Percentiles rank a stretch among this genome's conserved stretches.
phyloP scores from a whole-genome alignment of 2,888 invertebrate genomes.

The Lordiphosa andalusiaca region DNA sequence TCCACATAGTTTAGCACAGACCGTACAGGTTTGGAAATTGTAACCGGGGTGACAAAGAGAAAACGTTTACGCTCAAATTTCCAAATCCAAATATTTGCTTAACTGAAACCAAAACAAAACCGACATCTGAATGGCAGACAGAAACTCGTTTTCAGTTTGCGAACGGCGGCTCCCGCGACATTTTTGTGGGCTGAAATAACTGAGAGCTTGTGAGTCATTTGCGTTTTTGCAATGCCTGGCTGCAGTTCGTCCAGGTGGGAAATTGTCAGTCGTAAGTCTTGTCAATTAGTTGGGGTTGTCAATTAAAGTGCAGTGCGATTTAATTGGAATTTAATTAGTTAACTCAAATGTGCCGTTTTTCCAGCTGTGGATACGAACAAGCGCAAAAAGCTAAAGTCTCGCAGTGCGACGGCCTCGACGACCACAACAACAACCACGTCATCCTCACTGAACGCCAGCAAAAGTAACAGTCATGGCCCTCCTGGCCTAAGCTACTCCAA shows the following conservation, averaged over 20 bases:
- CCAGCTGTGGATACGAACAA: slow-evolving; percentile 72
- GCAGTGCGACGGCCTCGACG: slow-evolving; percentile 62
- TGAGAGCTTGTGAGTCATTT: slow-evolving; percentile 58
- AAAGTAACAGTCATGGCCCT: slow-evolving; percentile 44
- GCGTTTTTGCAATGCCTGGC: slow-evolving; percentile 47
- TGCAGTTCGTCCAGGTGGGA: slow-evolving; percentile 38
- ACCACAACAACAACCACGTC: slow-evolving; percentile 21
- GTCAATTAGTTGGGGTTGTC: background rate
- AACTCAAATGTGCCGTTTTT: slow-evolving; percentile 18
- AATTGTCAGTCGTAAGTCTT: slow-evolving; percentile 14
- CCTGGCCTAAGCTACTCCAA: slow-evolving; percentile 62
- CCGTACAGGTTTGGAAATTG: slow-evolving; percentile 45
- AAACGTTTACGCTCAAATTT: slow-evolving; percentile 36
- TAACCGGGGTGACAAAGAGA: slow-evolving; percentile 40
- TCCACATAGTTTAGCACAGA: background rate
- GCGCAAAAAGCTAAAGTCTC: slow-evolving; percentile 79
- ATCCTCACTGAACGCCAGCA: slow-evolving; percentile 23
- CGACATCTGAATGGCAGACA: slow-evolving; percentile 26
- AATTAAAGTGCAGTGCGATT: background rate
- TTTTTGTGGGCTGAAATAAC: slow-evolving; percentile 56
- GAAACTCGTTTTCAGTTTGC: slow-evolving; percentile 52
- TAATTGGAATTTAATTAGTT: slow-evolving; percentile 9
- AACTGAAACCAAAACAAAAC: slow-evolving; percentile 44
- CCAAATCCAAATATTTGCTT: slow-evolving; percentile 50
- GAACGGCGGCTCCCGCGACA: slow-evolving; percentile 34